Percentiles rank a stretch among this genome's conserved stretches.
phyloP scores from a whole-genome alignment of 1,140 invertebrate genomes.

The Trichoplusia ni region DNA sequence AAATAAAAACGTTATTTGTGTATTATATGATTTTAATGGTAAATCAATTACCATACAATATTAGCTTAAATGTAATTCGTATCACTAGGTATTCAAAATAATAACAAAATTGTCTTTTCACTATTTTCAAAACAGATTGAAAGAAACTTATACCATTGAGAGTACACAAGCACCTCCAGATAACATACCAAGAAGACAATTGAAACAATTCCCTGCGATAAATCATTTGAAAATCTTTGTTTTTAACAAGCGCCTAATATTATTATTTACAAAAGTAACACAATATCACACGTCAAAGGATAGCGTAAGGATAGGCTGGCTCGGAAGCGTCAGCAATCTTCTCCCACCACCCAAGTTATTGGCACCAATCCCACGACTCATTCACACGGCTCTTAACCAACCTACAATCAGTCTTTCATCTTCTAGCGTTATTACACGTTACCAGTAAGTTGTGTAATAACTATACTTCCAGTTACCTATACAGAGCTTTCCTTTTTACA shows the following conservation, averaged over 20 bases:
- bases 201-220: slow-evolving; percentile 4
- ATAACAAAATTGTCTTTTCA: slow-evolving; percentile 45
- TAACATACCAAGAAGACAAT: neutral
- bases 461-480: slow-evolving; percentile 10
- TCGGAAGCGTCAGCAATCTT: neutral
- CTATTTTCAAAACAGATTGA: neutral
- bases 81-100: slow-evolving; percentile 38
- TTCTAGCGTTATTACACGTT: neutral
- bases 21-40: slow-evolving; percentile 56
- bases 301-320: slow-evolving; percentile 21
- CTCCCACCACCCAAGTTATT: neutral
- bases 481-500: slow-evolving; percentile 7
- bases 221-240: neutral
- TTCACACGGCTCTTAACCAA: slow-evolving; percentile 19
- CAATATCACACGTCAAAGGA: slow-evolving; percentile 19
- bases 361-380: slow-evolving; percentile 1
- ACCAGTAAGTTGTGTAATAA: neutral
- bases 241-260: neutral
- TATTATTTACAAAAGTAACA: slow-evolving; percentile 12
- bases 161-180: neutral
- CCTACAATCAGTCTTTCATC: slow-evolving; percentile 20
- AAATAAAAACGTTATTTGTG: slow-evolving; percentile 41
- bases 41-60: slow-evolving; percentile 59
- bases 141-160: slow-evolving; percentile 13
- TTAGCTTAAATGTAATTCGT: slow-evolving; percentile 40